Base-by-base conservation (phyloP, 64 coral and sea anemone species). In the Trachythela sp. region DNA sequence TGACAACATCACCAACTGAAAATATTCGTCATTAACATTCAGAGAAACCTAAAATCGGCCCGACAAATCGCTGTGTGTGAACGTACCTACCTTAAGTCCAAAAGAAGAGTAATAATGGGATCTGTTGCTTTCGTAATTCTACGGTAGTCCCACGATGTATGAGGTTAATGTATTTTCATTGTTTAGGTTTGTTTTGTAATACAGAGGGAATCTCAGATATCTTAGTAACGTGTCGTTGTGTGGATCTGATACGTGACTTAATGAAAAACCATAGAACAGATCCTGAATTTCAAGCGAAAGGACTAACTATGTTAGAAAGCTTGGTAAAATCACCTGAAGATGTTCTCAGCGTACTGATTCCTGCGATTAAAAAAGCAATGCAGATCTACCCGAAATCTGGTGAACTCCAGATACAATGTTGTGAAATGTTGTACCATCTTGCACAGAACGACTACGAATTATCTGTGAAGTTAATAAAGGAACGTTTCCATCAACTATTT, bases 351-450 rank as follows among this genome's bases (percentile, higher is more conserved):
- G 45, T 22, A 30, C 76, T 89, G 22, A 76, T 92, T 6, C 59
- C 37, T 0, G 56, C 54, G 9, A 48, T 97, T 43, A 88, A 87
- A 3, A 70, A 88, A 48, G 95, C 93, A 2, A 94, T 97, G 95
- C 86, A 84, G 8, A 2, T 50, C 32, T 88, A 89, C 45, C 27
- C 48, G 77, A 15, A 90, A 4, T 88, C 92, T 26, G 89, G 90
- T 71, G 51, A 86, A 49, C 72, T 97, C 8, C 95, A 97, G 56
- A 88, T 48, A 29, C 90, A 97, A 84, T 88, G 84, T 64, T 98
- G 95, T 84, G 95, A 93, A 15, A 91, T 93, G 30, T 77, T 98
- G 41, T 88, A 91, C 20, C 64, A 93, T 36, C 84, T 94, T 90
- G 91, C 89, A 56, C 90, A 97, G 77, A 26, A 64, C 1, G 24